Base-by-base conservation (phyloP, 2,888 invertebrate species). In the Aethes cnicana region DNA sequence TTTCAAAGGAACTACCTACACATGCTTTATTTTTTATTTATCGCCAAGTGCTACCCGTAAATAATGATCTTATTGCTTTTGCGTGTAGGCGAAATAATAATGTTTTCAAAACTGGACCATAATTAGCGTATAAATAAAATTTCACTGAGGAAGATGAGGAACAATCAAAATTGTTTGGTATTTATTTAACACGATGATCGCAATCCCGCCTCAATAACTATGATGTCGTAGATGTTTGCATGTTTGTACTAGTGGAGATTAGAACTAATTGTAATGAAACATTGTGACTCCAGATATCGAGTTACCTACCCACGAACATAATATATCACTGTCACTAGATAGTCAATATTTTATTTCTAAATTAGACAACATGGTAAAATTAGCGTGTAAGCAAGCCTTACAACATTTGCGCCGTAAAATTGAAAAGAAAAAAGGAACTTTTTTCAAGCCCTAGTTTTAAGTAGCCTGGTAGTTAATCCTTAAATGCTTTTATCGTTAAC, bases 161-260 rank as follows among this genome's bases (percentile, higher is more conserved):
- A 62, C 59, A 58, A 58, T 58, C 53, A 54, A 44, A 46, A 54
- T 33, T 39, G 41, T 56, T 46, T 59, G 64, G 62, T 61, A 9
- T 32, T 30, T 69, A 66, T 68, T 69, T 58, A 72, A 80, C 78
- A 75, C 87, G 88, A 88, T 88, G 87, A 86, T 88, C 88, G 88
- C 88, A 88, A 77, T 86, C 88, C 87, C 88, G 86, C 85, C 74
- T 77, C 61, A 67, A 54, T 75, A 69, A n/a, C 77, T 74, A 66
- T 74, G 62, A 61, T 64, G 72, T 81, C 81, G 77, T 77, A 64
- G 73, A 70, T 78, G 71, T 76, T 61, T 84, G 82, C 84, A 86
- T 84, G 84, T 68, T 65, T 63, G 63, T 69, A 70, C 69, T 75
- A 73, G 67, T 58, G 41, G 37, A 57, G 57, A 54, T 56, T 49